Percentiles rank a stretch among this genome's conserved stretches.
phyloP scores from a whole-genome alignment of 2,113 vertebrate species.

The Pimephales promelas region DNA sequence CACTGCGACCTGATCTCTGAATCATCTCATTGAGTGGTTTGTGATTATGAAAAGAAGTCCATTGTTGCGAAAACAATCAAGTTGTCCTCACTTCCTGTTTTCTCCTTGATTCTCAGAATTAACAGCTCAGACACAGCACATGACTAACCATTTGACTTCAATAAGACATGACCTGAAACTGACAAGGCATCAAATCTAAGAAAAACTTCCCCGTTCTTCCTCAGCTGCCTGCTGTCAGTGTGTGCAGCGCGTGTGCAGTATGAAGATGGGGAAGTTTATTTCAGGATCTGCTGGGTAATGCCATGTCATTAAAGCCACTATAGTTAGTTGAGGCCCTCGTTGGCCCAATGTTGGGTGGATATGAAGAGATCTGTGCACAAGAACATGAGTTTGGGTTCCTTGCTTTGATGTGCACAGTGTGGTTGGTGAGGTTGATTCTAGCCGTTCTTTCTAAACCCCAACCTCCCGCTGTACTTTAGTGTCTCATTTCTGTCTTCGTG shows the following conservation, averaged over 20 bases:
- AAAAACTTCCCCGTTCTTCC: constrained; percentile 11
- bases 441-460: constrained; percentile 20
- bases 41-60: constrained; percentile 6
- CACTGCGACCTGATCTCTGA: constrained; percentile 6
- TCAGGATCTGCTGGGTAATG: constrained; percentile 54
- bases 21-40: constrained; percentile 29
- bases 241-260: constrained; percentile 35
- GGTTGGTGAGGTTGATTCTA: constrained; percentile 44
- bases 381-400: constrained; percentile 40
- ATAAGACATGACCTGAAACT: constrained; percentile 33
- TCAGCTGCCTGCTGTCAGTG: constrained; percentile 6
- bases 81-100: constrained; percentile 6
- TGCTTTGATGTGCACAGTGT: constrained; percentile 58
- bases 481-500: neutral
- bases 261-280: constrained; percentile 50
- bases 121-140: neutral
- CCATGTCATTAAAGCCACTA: constrained; percentile 69
- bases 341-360: constrained; percentile 64
- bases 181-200: constrained; percentile 1
- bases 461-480: constrained; percentile 13
- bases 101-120: neutral
- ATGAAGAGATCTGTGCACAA: constrained; percentile 50
- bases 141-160: constrained; percentile 35
- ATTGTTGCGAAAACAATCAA: constrained; percentile 14
- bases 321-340: constrained; percentile 43